Evolutionary conservation across 2,888 invertebrate genomes (phyloP), one percentile per base, ranked within the genome.

Genomic region (Dorcus parallelipipedus): DNA sequence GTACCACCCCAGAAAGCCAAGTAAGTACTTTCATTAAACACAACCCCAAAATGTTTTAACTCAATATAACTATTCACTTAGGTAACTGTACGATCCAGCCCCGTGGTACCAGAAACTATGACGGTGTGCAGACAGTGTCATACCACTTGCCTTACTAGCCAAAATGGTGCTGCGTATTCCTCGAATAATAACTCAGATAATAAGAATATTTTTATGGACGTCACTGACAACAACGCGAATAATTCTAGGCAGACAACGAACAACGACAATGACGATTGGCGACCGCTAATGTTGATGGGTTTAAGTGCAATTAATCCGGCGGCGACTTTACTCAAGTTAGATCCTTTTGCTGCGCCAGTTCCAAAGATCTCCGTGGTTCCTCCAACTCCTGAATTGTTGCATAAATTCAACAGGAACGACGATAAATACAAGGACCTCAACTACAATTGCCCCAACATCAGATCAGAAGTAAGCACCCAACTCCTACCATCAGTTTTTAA

Each of bases 81-180:
- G 89, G 88, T 89, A 65, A 90, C 90, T 50, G 89, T 90, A 56
- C 83, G 89, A 70, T 90, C 90, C 52, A 89, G 89, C 76, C 89
- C 89, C 59, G 84, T 87, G 59, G 84, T 86, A 53, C 86, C 87
- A 61, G 90, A 89, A 77, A 85, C 86, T 57, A 82, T 89, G 70
- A 84, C 88, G 54, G 87, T 90, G 55, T 90, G 90, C 78, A 84
- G 87, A 65, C 87, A 89, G 76, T 90, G 90, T 78, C 90, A 90
- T 72, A 89, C 87, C 79, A 89, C 88, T 72, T 90, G 90, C 78
- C 83, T 86, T 64, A 83, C 84, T 6, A 82, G 82, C 71, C 82
- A 81, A 61, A 83, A 81, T 67, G 59, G 59, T 54, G 55, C 49
- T 55, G 49, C 52, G 38, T 54, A 54, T 51, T 49, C 49, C 23